phyloP scores from a whole-genome alignment of 2,797 vertebrate species.

The Diceros bicornis region DNA sequence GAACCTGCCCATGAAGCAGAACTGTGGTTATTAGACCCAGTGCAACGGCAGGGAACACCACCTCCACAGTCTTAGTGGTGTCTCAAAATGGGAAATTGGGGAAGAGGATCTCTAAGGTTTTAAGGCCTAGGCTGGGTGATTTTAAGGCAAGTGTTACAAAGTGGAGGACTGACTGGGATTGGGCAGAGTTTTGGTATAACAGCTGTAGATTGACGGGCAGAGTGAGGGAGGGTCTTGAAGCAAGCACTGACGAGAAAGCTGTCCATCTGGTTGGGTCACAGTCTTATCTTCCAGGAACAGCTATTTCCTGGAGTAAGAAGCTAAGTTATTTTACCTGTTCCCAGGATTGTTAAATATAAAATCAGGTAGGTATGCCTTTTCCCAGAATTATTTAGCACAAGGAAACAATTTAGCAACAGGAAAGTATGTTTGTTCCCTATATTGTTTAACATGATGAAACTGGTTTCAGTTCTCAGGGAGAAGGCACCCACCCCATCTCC shows the following conservation, averaged over 20 bases:
- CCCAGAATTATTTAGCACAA: background rate
- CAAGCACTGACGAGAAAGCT: background rate
- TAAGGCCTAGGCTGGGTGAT: background rate
- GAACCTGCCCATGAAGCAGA: background rate
- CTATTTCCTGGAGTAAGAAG: background rate
- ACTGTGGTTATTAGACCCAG: too few relatives aligned
- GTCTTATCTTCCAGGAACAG: background rate
- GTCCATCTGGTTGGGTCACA: background rate
- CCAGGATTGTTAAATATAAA: background rate
- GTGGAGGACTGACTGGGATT: background rate
- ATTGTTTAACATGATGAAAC: background rate
- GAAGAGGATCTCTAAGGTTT: background rate
- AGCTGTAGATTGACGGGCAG: background rate
- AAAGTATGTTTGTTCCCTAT: background rate
- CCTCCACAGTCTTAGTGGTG: too few relatives aligned
- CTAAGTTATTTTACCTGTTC: background rate
- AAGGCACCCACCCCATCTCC: background rate
- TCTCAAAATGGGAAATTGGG: background rate
- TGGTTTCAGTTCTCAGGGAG: background rate
- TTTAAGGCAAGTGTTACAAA: background rate
- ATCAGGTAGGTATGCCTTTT: background rate
- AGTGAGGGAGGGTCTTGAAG: background rate
- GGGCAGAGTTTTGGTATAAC: background rate
- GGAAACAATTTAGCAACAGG: too few relatives aligned
- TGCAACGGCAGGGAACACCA: background rate